A percentile compares a stretch with the other conserved stretches of the same genome.
Conservation (phyloP, 2,113 vertebrate species). For the Ictidomys tridecemlineatus region DNA sequence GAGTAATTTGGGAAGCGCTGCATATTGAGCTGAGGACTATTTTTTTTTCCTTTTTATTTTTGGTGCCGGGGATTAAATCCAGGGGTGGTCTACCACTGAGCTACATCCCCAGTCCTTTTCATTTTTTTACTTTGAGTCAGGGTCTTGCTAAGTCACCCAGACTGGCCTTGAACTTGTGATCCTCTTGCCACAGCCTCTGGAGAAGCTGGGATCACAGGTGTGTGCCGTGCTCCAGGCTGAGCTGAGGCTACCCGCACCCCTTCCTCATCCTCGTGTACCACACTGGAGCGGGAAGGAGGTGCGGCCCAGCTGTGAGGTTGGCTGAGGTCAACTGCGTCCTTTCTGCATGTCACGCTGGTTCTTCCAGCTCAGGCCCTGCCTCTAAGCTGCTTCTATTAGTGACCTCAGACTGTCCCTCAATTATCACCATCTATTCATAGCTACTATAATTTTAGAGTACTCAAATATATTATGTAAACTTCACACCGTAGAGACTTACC, state of each 20-base stretch:
- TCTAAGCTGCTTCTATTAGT: fast-evolving
- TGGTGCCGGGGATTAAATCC: not conserved
- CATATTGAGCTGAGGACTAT: not conserved
- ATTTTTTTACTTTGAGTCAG: not conserved
- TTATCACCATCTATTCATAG: no score
- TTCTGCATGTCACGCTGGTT: not conserved
- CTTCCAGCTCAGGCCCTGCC: not conserved
- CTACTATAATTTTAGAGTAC: not conserved
- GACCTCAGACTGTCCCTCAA: not conserved
- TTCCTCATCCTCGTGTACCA: not conserved
- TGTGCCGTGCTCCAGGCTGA: no score
- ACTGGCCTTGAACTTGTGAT: no score
- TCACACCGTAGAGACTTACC: not conserved
- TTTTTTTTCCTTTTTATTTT: not conserved
- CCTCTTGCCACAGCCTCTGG: no score
- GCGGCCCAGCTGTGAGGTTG: not conserved
- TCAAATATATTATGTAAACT: not conserved
- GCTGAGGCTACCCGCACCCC: not conserved
- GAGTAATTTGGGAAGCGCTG: not conserved
- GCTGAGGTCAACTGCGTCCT: not conserved
- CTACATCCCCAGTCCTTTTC: not conserved
- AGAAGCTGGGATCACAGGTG: no score
- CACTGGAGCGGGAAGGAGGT: no score
- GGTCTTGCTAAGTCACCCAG: not conserved
- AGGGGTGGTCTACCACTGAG: not conserved